Base-by-base conservation (phyloP, 2,797 vertebrate species). In the Tadarida brasiliensis region DNA sequence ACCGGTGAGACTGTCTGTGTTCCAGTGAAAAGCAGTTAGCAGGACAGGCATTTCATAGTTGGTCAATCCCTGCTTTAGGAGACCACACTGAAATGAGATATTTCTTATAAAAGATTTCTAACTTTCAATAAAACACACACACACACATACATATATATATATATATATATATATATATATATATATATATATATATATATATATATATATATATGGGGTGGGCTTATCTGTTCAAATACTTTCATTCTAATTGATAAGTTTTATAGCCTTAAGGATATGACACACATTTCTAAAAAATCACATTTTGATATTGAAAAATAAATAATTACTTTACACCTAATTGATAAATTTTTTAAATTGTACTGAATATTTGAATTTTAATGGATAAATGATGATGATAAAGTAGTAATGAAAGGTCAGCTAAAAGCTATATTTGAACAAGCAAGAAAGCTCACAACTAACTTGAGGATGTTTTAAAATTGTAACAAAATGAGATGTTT, bases 261-360 rank as follows among this genome's bases (percentile, higher is more conserved):
- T 87, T 81, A 56, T 74, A 86, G 39, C 68, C 7, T 30, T 70
- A 68, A 56, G 68, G 7, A 33, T 81, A 76, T 61, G 24, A 61
- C 17, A 76, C 63, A 68, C 26, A 61, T 91, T 81, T 85, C 54
- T 30, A 20, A 82, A 82, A 93, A 96, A 76, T 80, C 15, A 35
- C 28, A 81, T 94, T 94, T 94, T 71, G 63, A 30, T 71, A 44
- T 77, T 54, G 30, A 76, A 88, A 85, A 57, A 57, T 51, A 51
- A 51, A n/a, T 39, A 70, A 77, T 76, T 84, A 47, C 9, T 91
- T 94, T 12, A 94, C 5, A 90, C 24, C 47, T 92, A 68, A 39
- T 63, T 74, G 51, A 22, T 86, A 81, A 76, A 65, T 10, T 26
- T 54, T 11, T 19, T 57, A 85, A 63, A 24, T 51, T 82, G 88